Evolutionary conservation across 2,888 invertebrate species (phyloP).

Genomic region (Coleophora flavipennella): DNA sequence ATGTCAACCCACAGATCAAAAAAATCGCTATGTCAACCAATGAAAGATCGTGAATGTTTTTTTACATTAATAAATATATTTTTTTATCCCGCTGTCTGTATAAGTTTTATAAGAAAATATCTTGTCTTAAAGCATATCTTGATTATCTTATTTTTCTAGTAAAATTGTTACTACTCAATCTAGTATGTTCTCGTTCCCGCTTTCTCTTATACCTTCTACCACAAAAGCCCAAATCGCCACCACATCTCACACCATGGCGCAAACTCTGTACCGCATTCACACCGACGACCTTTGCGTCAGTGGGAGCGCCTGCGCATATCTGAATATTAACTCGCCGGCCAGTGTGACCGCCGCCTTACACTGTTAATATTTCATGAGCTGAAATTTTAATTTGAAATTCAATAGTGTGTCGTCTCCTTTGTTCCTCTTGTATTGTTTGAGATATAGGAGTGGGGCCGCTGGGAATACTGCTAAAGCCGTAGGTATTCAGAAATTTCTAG

Average conservation of each 20-base stretch:
- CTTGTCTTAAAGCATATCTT: too few relatives aligned
- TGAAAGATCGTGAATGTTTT: too few relatives aligned
- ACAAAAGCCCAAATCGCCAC: slow-evolving; percentile 24
- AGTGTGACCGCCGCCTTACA: slow-evolving; percentile 34
- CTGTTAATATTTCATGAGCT: slow-evolving; percentile 60
- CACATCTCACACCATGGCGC: slow-evolving; percentile 43
- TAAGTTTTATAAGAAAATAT: too few relatives aligned
- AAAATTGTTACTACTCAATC: too few relatives aligned
- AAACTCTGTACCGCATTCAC: slow-evolving; percentile 30
- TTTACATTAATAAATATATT: too few relatives aligned
- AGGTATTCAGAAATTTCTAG: background rate
- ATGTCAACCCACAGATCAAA: too few relatives aligned
- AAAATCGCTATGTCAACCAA: too few relatives aligned
- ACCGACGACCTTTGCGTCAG: slow-evolving; percentile 42
- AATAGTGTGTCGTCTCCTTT: slow-evolving; percentile 18
- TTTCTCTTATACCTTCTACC: slow-evolving; percentile 15
- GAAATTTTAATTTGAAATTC: slow-evolving; percentile 50
- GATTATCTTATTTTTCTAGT: too few relatives aligned
- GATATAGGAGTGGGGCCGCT: too few relatives aligned
- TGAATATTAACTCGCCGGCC: slow-evolving; percentile 35
- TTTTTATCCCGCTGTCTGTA: too few relatives aligned
- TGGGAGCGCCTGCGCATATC: slow-evolving; percentile 47
- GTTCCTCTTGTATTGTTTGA: slow-evolving; percentile 14
- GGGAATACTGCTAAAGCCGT: too few relatives aligned
- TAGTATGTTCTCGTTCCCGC: slow-evolving; percentile 13